Evolutionary conservation across 2,113 vertebrate species (phyloP), one percentile per base, ranked within the genome.

Genomic region (Neopipo cinnamomea): DNA sequence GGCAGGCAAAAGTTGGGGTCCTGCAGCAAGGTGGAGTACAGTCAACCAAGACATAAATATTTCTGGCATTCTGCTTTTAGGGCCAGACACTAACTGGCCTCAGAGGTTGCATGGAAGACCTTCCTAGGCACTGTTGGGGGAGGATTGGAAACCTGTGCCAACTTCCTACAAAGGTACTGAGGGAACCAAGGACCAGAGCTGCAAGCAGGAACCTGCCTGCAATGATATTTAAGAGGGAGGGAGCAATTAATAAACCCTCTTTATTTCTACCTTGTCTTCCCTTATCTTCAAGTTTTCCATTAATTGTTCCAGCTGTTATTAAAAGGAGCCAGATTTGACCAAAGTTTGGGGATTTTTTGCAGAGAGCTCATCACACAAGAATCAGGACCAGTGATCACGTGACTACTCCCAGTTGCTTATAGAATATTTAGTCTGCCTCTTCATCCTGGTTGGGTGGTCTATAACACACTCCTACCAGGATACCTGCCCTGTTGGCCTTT

Each of bases 1-100:
- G 14, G 8, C 42, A 67, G 47, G 9, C 35, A 42, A 59, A 30
- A 52, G 2, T 2, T 23, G 24, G 28, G 23, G 24, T 59, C 20
- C 39, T 46, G 20, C 52, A 82, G 50, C 1, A 1, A 66, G 7
- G 6, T 18, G 0, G 0, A 63, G 8, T 4, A 20, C 23, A 49
- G 31, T 16, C 25, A 78, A 46, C 10, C 12, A 68, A 88, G 9
- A 58, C 14, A 4, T 8, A 68, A 12, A 63, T 63, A 42, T 75
- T 85, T 71, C 47, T 39, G 14, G 4, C 2, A 1, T 63, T 65
- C 58, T 80, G 13, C 31, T 78, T 68, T 85, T 42, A 46, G 16
- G 5, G 14, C 6, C 30, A 78, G 30, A 28, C 2, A 12, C 4
- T 47, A 72, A 62, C 22, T 5, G 8, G 16, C 16, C 49, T 53